These are phyloP conservation scores for Megastigmus dorsalis DNA, from an alignment of 2,888 invertebrate genomes.

Conservation along the genomic window DNA sequence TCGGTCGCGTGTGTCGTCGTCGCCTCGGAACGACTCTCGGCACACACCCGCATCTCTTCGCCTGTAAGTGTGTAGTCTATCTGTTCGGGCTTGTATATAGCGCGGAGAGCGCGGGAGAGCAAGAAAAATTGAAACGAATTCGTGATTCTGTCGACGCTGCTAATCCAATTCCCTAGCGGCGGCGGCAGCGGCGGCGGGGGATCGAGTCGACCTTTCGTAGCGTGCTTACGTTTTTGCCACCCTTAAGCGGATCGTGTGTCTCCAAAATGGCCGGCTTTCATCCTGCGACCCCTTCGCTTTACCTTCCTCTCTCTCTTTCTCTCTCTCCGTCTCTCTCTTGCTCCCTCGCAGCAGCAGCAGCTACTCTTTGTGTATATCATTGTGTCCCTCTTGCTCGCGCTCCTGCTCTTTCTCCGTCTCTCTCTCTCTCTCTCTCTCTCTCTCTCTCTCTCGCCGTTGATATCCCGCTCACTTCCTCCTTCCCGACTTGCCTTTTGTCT, in stretches of 20 bases:
- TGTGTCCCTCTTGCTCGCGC: neutral
- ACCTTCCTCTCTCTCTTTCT: conserved; percentile 1
- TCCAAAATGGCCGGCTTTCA: conserved; percentile 49
- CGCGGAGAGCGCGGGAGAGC: neutral
- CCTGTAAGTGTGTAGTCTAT: neutral
- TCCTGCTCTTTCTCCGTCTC: too few relatives aligned
- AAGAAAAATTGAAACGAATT: conserved; percentile 56
- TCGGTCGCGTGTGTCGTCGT: neutral
- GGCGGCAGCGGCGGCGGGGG: neutral
- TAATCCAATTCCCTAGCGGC: conserved; percentile 40
- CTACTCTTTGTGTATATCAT: neutral
- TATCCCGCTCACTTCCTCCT: too few relatives aligned
- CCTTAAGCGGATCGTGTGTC: conserved; percentile 58
- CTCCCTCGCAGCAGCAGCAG: too few relatives aligned
- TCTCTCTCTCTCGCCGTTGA: neutral
- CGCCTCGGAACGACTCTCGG: conserved; percentile 10
- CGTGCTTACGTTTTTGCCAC: conserved; percentile 45
- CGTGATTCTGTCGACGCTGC: conserved; percentile 44
- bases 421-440: neutral
- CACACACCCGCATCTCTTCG: too few relatives aligned
- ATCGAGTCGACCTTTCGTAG: conserved; percentile 4
- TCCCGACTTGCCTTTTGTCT: too few relatives aligned
- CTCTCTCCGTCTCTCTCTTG: neutral
- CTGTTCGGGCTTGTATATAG: neutral
- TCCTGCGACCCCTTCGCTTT: neutral